Base-by-base conservation (phyloP, 2,797 vertebrate species). In the Malacoctenus gilli region DNA sequence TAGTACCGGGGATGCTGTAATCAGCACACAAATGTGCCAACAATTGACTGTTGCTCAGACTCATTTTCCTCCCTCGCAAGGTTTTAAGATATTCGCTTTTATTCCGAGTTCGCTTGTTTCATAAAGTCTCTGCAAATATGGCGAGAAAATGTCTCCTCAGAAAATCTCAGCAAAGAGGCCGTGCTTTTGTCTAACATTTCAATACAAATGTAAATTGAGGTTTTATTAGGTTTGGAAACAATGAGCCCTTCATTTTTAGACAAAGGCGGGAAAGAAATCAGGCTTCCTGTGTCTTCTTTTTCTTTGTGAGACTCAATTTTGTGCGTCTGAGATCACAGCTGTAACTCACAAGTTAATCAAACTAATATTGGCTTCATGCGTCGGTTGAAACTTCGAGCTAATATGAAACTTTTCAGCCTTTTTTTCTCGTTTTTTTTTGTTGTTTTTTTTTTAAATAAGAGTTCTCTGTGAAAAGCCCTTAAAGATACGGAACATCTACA, bases 11-110 rank as follows among this genome's bases (percentile, higher is more conserved):
- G 52, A 20, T 23, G 15, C 16, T 25, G 23, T 52, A 46, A 59
- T 61, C 41, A 72, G 35, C 23, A 47, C 20, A 41, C n/a, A 22
- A 34, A 31, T 13, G 12, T 3, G 11, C 12, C 7, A 16, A 28
- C 30, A 58, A 16, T 0, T 37, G 13, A 49, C 35, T 51, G 22
- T 12, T 49, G 37, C 19, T 23, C 13, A 23, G 18, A 14, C 4
- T 18, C 8, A 3, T 34, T 61, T 49, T 39, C 21, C 16, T 2
- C 19, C 1, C 13, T 28, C 13, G 12, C 13, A 49, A 32, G 30
- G 30, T 32, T 32, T 32, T 13, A 10, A 21, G 19, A 13, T 20
- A 13, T 40, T 40, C 21, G 38, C 18, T 20, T 20, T 40, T 11
- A 21, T 40, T 40, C 9, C 10, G 37, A 2, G 37, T 19, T 40